Base-by-base conservation (phyloP, 2,113 vertebrate species). In the Sceloporus undulatus region DNA sequence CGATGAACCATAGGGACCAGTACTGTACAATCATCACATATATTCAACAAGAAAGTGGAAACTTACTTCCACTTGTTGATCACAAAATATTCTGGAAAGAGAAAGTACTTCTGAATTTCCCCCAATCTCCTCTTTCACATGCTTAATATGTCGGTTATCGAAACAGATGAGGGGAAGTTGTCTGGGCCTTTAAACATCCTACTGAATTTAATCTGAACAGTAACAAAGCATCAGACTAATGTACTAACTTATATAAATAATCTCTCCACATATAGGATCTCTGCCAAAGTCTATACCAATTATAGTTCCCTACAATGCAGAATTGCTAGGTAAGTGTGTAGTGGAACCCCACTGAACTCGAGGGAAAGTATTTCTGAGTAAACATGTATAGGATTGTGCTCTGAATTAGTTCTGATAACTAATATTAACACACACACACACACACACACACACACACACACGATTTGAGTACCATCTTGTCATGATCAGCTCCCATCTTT, bases 331-430 rank as follows among this genome's bases (percentile, higher is more conserved):
- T 42, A 65, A 40, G 38, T 25, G 2, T 23, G 6, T 25, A 82
- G 79, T 40, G 25, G 25, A 40, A 9, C 13, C 21, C 38, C 38
- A 66, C 13, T 82, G 59, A 66, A 59, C 14, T 66, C 6, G 65
- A 66, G 38, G 38, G 23, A 66, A 82, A 5, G 25, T 66, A 82
- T 25, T 40, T 66, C 21, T 42, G 38, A 2, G 6, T 71, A 66
- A 11, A 66, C 25, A 1, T 16, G 34, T 81, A 65, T 38, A 65
- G 59, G 56, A 34, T 71, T 18, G 21, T 38, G 71, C n/a, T 74
- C 71, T 74, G n/a, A 74, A 16, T 74, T 11, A 34, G 38, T 74
- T 38, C 91, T 52, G 76, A 52, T 87, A 82, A 84, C 82, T 87
- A 9, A 9, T 84, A 11, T 85, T 91, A 23, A 34, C 34, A 34